A percentile compares a stretch with the other conserved stretches of the same genome.
phyloP scores from a whole-genome alignment of 2,113 vertebrate species.

The Leptocoma aspasia region DNA sequence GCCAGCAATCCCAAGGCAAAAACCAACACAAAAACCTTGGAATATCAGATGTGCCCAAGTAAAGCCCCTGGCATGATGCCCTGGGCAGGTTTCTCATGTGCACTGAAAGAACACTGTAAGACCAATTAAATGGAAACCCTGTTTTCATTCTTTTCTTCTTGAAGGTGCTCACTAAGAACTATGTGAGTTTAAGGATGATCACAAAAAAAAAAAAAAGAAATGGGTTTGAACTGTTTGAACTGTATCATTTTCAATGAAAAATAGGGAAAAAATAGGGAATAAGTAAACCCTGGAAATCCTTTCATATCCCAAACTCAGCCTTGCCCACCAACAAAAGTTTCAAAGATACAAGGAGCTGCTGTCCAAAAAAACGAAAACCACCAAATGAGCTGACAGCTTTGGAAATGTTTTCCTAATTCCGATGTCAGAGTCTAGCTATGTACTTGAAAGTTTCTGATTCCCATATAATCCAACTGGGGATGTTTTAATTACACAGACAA shows the following conservation, averaged over 20 bases:
- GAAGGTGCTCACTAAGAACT: background rate
- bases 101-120: background rate
- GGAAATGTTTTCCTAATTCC: background rate
- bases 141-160: background rate
- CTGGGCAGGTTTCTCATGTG: background rate
- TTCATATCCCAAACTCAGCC: background rate
- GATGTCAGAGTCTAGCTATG: background rate
- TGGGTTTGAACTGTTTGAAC: background rate
- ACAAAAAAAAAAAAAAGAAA: too few species aligned
- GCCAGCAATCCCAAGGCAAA: background rate
- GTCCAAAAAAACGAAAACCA: background rate
- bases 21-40: background rate
- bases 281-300: background rate
- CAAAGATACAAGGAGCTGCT: background rate
- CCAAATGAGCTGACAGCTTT: background rate
- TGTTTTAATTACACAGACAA: background rate
- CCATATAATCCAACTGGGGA: background rate
- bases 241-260: background rate
- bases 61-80: background rate
- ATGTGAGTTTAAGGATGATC: background rate
- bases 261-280: background rate
- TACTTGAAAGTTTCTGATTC: background rate
- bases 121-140: background rate
- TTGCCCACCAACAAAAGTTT: background rate
- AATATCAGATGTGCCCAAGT: background rate